Conservation (phyloP, 2,888 invertebrate species). For the Agriopis leucophaearia region DNA sequence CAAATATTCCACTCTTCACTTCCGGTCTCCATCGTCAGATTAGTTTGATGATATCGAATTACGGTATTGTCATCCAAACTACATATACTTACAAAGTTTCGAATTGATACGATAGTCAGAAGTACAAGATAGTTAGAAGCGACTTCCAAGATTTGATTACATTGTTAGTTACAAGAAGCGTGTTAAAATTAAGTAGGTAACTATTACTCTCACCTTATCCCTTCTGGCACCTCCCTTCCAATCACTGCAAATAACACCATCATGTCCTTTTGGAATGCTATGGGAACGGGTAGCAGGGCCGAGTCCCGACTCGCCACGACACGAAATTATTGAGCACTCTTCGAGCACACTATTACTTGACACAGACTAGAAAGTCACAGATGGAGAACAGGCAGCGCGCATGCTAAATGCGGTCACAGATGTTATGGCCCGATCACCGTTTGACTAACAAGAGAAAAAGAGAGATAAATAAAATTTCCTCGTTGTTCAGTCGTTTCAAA, state of each 20-base stretch:
- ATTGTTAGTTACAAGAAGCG: no score
- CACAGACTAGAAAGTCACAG: not conserved
- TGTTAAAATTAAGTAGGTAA: not conserved
- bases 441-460: no score
- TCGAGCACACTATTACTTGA: constrained; percentile 46
- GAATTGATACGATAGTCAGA: no score
- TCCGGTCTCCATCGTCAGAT: no score
- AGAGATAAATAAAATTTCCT: no score
- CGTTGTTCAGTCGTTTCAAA: no score
- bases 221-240: constrained; percentile 38
- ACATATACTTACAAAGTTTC: no score
- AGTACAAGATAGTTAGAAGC: no score
- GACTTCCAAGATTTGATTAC: no score
- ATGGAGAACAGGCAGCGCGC: not conserved
- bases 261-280: constrained; percentile 74
- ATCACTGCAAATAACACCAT: constrained; percentile 66
- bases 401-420: not conserved
- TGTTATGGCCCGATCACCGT: not conserved
- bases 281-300: constrained; percentile 76
- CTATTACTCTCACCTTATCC: not conserved
- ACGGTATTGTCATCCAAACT: no score
- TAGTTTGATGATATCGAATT: no score
- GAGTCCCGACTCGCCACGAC: constrained; percentile 63
- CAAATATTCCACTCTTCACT: no score
- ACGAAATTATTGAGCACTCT: constrained; percentile 71